phyloP scores from a whole-genome alignment of 1,140 invertebrate species.

The Heliconius hewitsoni region DNA sequence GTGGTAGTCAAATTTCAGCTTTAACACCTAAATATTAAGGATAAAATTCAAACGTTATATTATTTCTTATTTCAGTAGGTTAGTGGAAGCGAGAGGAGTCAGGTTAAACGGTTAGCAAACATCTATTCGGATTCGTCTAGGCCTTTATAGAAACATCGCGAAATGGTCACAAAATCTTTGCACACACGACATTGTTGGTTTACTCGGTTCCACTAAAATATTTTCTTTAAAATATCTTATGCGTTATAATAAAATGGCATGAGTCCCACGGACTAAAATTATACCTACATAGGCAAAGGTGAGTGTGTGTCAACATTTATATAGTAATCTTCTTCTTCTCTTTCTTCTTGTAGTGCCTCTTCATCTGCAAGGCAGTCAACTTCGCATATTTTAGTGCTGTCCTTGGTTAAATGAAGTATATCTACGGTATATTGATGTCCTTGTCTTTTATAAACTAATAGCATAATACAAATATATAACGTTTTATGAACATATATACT shows the following conservation, averaged over 20 bases:
- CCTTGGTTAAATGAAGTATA: too few relatives aligned
- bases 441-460: too few relatives aligned
- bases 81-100: conserved; percentile 69
- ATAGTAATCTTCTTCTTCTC: too few relatives aligned
- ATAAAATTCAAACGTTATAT: conserved; percentile 45
- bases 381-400: too few relatives aligned
- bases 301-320: neutral
- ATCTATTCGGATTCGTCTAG: conserved; percentile 66
- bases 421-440: too few relatives aligned
- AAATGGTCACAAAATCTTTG: conserved; percentile 64
- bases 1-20: conserved; percentile 55
- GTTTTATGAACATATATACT: too few relatives aligned
- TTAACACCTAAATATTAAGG: conserved; percentile 45
- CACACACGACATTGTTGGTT: conserved; percentile 55
- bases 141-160: conserved; percentile 54
- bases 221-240: neutral
- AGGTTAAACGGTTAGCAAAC: conserved; percentile 73
- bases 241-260: neutral
- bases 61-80: conserved; percentile 70
- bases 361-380: too few relatives aligned
- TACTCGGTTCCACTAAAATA: conserved; percentile 54
- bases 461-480: neutral
- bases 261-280: neutral
- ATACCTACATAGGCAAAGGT: conserved; percentile 1
- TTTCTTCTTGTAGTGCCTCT: too few relatives aligned